Evolutionary conservation across 2,113 vertebrate species (phyloP).

Genomic region (Rhombomys opimus): DNA sequence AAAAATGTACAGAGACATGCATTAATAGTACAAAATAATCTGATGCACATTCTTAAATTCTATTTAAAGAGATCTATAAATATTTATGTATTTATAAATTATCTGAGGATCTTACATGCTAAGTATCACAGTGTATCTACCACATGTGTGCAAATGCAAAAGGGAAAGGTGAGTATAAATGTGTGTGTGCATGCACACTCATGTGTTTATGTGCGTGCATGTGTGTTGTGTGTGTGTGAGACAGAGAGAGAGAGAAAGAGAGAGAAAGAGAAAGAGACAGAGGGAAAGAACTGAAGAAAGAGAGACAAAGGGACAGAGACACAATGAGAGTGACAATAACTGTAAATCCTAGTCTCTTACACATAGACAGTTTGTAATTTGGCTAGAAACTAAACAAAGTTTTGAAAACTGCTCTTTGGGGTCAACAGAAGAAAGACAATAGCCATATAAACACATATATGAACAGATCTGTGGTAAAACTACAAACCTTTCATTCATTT

Average conservation of each 20-base stretch:
- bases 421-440: neutral
- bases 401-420: neutral
- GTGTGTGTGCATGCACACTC: neutral
- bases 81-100: neutral
- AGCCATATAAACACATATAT: neutral
- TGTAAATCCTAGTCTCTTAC: neutral
- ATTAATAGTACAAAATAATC: neutral
- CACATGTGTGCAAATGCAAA: neutral
- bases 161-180: neutral
- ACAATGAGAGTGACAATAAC: accelerated
- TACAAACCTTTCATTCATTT: neutral
- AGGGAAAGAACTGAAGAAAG: accelerated
- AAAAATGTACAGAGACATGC: neutral
- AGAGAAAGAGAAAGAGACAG: too few species aligned
- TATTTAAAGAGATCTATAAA: neutral
- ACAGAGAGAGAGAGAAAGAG: neutral
- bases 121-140: neutral
- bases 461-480: neutral
- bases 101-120: neutral
- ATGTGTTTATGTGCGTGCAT: neutral
- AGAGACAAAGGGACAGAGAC: neutral
- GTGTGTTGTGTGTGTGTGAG: neutral
- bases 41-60: neutral
- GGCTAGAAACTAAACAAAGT: neutral
- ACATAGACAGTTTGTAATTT: neutral